Evolutionary conservation across 2,797 vertebrate genomes (phyloP).

Genomic region (Pipistrellus nathusii): DNA sequence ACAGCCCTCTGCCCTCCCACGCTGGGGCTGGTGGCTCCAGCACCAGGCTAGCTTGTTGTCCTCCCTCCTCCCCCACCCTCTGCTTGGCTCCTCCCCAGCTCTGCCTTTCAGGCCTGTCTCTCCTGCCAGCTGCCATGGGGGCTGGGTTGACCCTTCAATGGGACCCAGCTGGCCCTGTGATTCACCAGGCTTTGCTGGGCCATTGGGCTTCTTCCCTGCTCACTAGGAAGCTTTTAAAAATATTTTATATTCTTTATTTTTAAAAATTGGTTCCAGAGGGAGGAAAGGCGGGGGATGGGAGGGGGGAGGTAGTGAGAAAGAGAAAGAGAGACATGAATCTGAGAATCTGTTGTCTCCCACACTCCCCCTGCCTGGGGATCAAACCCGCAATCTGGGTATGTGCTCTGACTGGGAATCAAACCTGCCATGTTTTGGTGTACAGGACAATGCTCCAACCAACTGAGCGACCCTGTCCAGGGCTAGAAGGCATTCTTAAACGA

Average conservation of each 20-base stretch:
- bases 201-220: neutral
- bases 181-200: conserved; percentile 12
- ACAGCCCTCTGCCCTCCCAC: neutral
- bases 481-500: neutral
- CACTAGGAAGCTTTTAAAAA: neutral
- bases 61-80: conserved; percentile 2
- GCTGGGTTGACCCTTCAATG: conserved; percentile 61
- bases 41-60: neutral
- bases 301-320: fast-evolving
- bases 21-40: neutral
- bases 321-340: neutral
- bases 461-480: neutral
- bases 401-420: neutral
- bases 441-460: neutral
- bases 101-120: conserved; percentile 30
- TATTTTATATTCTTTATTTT: neutral
- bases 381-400: neutral
- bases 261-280: neutral
- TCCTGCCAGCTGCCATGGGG: conserved; percentile 43
- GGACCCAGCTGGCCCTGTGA: conserved; percentile 63
- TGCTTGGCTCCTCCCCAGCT: conserved; percentile 59
- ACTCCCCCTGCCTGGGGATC: neutral
- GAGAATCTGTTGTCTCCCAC: neutral
- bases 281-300: neutral
- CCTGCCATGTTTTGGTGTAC: neutral